Conservation (phyloP, 2,797 vertebrate species). For the Argya squamiceps region DNA sequence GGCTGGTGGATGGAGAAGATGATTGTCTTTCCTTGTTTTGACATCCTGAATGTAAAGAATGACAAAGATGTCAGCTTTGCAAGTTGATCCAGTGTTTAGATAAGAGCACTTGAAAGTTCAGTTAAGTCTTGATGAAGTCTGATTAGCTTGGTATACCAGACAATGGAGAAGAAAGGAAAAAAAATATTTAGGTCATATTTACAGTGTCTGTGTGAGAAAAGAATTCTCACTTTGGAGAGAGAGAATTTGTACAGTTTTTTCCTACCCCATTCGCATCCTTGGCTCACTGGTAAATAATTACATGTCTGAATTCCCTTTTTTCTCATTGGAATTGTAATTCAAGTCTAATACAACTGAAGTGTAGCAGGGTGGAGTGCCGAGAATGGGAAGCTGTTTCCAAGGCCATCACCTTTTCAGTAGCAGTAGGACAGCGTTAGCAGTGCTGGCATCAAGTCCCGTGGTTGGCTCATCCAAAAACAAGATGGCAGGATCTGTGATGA, state of each 20-base stretch:
- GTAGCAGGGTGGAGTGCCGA: background rate
- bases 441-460: slow-evolving; percentile 92
- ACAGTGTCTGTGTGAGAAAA: background rate
- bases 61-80: background rate
- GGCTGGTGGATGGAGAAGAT: slow-evolving; percentile 97
- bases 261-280: background rate
- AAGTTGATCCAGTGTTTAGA: background rate
- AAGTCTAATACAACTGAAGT: background rate
- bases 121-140: background rate
- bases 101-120: background rate
- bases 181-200: background rate
- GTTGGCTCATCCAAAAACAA: slow-evolving; percentile 96
- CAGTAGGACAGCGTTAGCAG: slow-evolving; percentile 89
- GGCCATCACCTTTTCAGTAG: slow-evolving; percentile 86
- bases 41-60: slow-evolving; percentile 81
- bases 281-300: background rate
- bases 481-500: slow-evolving; percentile 90
- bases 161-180: background rate
- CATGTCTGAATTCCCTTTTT: background rate
- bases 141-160: background rate
- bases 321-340: background rate
- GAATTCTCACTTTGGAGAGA: background rate
- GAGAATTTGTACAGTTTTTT: background rate
- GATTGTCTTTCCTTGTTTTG: slow-evolving; percentile 85
- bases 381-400: background rate